Base-by-base conservation (phyloP, 2,888 invertebrate species). In the Ichneumon xanthorius region DNA sequence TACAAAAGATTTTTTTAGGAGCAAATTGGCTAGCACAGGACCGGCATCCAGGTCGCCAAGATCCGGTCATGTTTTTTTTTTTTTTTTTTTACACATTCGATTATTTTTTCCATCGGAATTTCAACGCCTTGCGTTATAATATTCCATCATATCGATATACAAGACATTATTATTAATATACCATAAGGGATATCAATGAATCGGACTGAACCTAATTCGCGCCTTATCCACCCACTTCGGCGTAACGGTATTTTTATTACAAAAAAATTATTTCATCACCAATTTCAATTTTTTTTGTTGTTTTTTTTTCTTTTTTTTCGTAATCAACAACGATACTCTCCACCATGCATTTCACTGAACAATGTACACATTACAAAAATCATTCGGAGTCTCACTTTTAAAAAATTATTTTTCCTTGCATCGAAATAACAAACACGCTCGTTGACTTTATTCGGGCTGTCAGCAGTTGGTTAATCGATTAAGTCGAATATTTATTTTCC, bases 21-120 rank as follows among this genome's bases (percentile, higher is more conserved):
- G 92, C 90, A 90, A 92, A 92, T 92, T 92, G 91, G 92, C 92
- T 92, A 92, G 89, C 89, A 88, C 89, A 82, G 87, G 77, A 82
- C 83, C 85, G 72, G 71, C 58, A 58, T 65, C 67, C 78, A 67
- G 80, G 78, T 77, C 53, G 78, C 82, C 83, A 75, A 71, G 71
- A 72, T 80, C 70, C 76, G 80, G 70, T 75, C 81, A 61, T 77
- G 58, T 77, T 77, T 80, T 78, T 83, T 76, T 73, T 63, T n/a
- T n/a, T n/a, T n/a, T n/a, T 50, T 75, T 77, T 65, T 70, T 58
- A 61, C 77, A 75, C 22, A 61, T 84, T 63, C 76, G 70, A 68
- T 76, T 80, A 48, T 65, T 73, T 81, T 72, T 72, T 67, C 78
- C 68, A 37, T 85, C 81, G 78, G 78, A 63, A 76, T 61, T 73